These are phyloP conservation scores for Drosophila sturtevanti DNA, from an alignment of 1,140 invertebrate species.

Conservation along the genomic window DNA sequence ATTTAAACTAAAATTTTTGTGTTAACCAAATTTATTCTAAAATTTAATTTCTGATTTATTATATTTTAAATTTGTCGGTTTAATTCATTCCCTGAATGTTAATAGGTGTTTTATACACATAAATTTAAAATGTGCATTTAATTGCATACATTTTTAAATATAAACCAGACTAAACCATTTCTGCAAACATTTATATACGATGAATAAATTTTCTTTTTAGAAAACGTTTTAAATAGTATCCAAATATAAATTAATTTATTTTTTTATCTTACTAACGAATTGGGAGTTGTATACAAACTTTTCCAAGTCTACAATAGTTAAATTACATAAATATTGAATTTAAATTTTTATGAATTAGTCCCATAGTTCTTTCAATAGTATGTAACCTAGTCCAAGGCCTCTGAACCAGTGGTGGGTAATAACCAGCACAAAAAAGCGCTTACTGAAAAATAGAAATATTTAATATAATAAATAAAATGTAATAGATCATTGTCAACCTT, in stretches of 20 bases:
- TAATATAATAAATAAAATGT: background rate
- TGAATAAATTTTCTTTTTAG: no score
- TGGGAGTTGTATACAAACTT: constrained; percentile 2
- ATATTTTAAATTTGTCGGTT: no score
- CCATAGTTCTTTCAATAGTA: background rate
- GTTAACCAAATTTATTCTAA: no score
- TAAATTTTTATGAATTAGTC: background rate
- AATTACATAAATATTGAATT: constrained; percentile 1
- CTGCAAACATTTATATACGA: no score
- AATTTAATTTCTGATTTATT: no score
- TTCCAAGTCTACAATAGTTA: constrained; percentile 2
- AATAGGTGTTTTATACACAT: no score
- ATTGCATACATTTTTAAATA: no score
- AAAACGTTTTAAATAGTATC: background rate
- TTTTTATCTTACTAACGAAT: background rate
- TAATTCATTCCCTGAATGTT: no score
- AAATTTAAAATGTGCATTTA: no score
- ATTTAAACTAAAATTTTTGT: no score
- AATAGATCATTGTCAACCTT: background rate
- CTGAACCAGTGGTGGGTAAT: constrained; percentile 7
- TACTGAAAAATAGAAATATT: background rate
- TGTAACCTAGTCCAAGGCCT: constrained; percentile 1
- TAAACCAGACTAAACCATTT: no score
- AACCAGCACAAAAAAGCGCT: constrained; percentile 11
- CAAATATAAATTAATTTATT: constrained; percentile 1